Evolutionary conservation across 2,113 vertebrate species (phyloP).

Genomic region (Myotis davidii): DNA sequence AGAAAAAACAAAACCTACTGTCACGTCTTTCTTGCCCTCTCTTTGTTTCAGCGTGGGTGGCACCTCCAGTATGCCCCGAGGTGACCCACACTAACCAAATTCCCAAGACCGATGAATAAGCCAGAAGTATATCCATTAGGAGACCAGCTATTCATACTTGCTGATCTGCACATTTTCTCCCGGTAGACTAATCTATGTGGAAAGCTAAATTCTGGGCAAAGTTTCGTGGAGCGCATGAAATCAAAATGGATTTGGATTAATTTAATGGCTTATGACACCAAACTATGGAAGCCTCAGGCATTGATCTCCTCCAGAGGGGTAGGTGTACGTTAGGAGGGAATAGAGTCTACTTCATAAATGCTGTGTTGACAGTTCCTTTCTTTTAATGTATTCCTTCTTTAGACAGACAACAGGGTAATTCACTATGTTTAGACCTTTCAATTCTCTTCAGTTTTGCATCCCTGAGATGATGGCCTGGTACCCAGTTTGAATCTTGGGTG

Average conservation of each 20-base stretch:
- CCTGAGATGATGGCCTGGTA: not conserved
- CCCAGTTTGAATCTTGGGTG: not conserved
- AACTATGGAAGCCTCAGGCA: not conserved
- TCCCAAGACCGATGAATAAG: not conserved
- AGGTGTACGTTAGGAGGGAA: too few relatives aligned
- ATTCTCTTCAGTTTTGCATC: not conserved
- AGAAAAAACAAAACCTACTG: not conserved
- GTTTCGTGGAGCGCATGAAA: constrained; percentile 16
- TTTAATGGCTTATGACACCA: not conserved
- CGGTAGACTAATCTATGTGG: not conserved
- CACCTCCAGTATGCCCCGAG: not conserved
- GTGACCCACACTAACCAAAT: not conserved
- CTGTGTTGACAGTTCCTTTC: not conserved
- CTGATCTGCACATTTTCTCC: not conserved
- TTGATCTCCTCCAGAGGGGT: not conserved
- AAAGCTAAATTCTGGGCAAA: not conserved
- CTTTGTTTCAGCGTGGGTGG: not conserved
- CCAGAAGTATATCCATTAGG: not conserved
- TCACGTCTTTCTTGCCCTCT: not conserved
- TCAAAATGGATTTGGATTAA: not conserved
- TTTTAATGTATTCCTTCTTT: not conserved
- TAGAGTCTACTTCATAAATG: not conserved
- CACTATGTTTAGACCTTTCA: not conserved
- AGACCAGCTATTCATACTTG: not conserved
- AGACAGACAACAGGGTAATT: not conserved